Percentiles rank a stretch among this genome's conserved stretches.
phyloP scores from a whole-genome alignment of 2,113 vertebrate genomes.

The Anhinga anhinga region DNA sequence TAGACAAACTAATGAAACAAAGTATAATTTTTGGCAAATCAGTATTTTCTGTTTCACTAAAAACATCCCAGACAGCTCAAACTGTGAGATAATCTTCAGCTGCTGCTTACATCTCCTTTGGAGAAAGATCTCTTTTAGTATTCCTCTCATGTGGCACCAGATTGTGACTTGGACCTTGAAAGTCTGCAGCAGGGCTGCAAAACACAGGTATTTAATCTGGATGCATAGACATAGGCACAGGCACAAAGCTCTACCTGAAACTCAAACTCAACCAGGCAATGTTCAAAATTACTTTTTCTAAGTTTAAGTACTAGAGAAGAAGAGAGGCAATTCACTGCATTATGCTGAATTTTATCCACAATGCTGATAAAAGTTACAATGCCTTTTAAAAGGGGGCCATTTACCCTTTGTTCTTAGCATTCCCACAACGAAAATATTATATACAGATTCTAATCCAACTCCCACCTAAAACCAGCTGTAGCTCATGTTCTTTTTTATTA shows the following conservation, averaged over 20 bases:
- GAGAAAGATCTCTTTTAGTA: neutral
- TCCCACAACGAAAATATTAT: neutral
- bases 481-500: neutral
- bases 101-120: neutral
- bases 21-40: neutral
- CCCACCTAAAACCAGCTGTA: neutral
- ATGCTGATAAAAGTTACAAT: neutral
- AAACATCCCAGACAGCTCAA: neutral
- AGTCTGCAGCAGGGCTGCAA: neutral
- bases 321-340: neutral
- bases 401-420: neutral
- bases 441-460: neutral
- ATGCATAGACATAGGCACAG: neutral
- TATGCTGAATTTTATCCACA: neutral
- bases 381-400: neutral
- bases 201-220: neutral
- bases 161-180: neutral
- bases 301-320: neutral
- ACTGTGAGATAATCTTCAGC: neutral
- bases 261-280: neutral
- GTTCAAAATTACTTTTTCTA: neutral
- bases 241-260: neutral
- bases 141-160: neutral
- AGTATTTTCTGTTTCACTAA: neutral
- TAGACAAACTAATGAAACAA: neutral